phyloP scores from a whole-genome alignment of 2,113 vertebrate genomes.

The Tachysurus fulvidraco region DNA sequence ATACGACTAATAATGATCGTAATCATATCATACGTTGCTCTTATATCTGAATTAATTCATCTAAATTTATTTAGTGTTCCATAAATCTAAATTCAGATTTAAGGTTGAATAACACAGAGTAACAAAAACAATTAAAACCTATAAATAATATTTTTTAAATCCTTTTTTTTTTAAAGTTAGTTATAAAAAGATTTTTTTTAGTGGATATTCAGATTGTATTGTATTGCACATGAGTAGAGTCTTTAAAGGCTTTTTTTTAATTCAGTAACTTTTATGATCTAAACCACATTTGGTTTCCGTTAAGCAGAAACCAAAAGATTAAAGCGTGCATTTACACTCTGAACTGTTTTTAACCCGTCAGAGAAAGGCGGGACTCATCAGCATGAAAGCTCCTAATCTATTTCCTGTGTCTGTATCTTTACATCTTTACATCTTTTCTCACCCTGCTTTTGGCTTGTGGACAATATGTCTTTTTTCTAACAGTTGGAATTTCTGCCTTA shows the following conservation, averaged over 20 bases:
- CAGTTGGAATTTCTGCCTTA: slow-evolving; percentile 29
- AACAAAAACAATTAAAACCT: background rate
- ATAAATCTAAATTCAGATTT: background rate
- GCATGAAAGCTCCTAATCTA: background rate
- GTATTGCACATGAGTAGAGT: background rate
- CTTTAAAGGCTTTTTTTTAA: background rate
- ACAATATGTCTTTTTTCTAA: background rate
- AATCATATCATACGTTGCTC: background rate
- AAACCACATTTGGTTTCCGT: background rate
- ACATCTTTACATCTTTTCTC: slow-evolving; percentile 5
- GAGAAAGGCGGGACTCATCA: background rate
- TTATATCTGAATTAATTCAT: background rate
- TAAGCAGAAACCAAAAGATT: background rate
- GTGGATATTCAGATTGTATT: background rate
- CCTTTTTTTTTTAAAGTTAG: background rate
- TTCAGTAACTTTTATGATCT: background rate
- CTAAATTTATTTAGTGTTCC: background rate
- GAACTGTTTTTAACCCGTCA: background rate
- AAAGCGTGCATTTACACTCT: background rate
- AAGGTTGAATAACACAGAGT: background rate
- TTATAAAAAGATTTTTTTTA: background rate
- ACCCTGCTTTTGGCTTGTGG: slow-evolving; percentile 5
- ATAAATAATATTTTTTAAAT: background rate
- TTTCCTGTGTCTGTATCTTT: slow-evolving; percentile 26
- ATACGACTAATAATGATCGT: background rate